Percentiles rank a stretch among this genome's conserved stretches.
phyloP scores from a whole-genome alignment of 2,113 vertebrate species.

The Barbus barbus region DNA sequence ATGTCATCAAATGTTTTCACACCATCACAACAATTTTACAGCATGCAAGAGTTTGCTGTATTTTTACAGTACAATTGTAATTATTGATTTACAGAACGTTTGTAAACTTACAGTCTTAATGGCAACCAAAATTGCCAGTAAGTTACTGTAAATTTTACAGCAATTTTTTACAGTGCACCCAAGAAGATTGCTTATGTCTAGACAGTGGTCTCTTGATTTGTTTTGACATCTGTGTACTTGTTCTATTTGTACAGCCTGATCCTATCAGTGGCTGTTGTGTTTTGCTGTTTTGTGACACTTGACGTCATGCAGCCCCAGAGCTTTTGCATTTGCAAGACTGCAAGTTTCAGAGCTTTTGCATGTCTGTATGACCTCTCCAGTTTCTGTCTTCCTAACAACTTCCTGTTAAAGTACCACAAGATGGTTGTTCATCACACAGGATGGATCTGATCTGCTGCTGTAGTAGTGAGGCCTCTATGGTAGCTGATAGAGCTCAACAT shows the following conservation, averaged over 20 bases:
- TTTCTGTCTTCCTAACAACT: not conserved
- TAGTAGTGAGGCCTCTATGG: not conserved
- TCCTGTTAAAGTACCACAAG: not conserved
- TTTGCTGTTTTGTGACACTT: not conserved
- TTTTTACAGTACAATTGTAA: too few relatives aligned
- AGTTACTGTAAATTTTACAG: too few relatives aligned
- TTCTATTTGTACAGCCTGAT: not conserved
- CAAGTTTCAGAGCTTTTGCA: not conserved
- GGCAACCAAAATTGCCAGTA: too few relatives aligned
- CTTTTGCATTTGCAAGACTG: slow-evolving; percentile 4
- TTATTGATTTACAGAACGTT: too few relatives aligned
- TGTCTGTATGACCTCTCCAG: not conserved
- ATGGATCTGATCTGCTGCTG: not conserved
- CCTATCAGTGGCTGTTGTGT: not conserved
- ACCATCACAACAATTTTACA: too few relatives aligned
- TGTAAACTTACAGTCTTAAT: too few relatives aligned
- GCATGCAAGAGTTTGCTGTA: too few relatives aligned
- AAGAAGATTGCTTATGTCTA: not conserved
- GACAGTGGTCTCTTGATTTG: not conserved
- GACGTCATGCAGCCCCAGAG: not conserved
- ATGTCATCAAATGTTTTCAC: too few relatives aligned
- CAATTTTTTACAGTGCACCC: too few relatives aligned
- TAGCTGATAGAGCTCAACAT: not conserved
- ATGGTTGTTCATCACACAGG: not conserved
- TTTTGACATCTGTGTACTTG: not conserved